Conservation (phyloP, 2,113 vertebrate species). For the Anoura caudifer region DNA sequence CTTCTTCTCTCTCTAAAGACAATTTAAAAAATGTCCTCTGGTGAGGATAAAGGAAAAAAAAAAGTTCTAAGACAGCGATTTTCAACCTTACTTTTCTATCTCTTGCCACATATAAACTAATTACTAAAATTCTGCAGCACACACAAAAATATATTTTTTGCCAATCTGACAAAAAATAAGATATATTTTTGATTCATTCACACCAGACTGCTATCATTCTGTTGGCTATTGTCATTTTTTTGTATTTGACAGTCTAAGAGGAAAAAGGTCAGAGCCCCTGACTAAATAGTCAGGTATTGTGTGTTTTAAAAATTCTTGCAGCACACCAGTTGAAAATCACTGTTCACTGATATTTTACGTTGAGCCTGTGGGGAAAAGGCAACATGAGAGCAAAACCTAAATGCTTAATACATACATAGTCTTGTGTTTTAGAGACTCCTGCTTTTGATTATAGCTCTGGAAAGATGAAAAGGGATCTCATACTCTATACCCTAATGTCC, state of each 20-base stretch:
- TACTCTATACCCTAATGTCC: neutral
- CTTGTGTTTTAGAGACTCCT: constrained; percentile 23
- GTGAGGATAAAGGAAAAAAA: neutral
- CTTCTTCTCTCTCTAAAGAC: too few species aligned
- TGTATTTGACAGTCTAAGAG: neutral
- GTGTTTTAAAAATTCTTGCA: neutral
- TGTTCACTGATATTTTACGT: neutral
- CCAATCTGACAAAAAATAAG: neutral
- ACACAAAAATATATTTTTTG: neutral
- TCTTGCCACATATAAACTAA: neutral
- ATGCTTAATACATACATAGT: neutral
- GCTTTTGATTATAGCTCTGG: constrained; percentile 24
- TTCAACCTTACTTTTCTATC: neutral
- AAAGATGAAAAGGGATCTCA: constrained; percentile 33
- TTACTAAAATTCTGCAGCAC: neutral
- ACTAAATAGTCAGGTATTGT: neutral
- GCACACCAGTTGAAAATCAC: neutral
- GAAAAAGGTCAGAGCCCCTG: neutral
- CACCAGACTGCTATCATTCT: neutral
- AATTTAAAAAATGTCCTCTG: too few species aligned
- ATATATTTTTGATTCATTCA: neutral
- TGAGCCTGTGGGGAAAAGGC: neutral
- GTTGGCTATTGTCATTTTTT: neutral
- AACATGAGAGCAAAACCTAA: neutral
- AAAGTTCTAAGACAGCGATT: neutral